Evolutionary conservation across 2,888 invertebrate species (phyloP).

Genomic region (Pycnomerus fuliginosus): DNA sequence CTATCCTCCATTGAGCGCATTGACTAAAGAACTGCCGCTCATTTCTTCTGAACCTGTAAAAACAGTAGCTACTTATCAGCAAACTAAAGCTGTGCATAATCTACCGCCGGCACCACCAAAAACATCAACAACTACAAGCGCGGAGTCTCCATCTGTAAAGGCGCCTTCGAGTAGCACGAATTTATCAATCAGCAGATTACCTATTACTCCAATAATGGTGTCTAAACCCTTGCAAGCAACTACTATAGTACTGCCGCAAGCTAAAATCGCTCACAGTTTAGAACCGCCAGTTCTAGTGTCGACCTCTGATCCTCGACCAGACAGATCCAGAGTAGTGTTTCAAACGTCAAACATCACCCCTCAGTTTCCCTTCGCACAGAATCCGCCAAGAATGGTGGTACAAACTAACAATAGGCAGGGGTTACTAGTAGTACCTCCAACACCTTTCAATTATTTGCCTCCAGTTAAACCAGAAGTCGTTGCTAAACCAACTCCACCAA

Average conservation of each 20-base stretch:
- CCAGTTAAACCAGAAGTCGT: not conserved
- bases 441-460: conserved; percentile 23
- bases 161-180: conserved; percentile 28
- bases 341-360: conserved; percentile 33
- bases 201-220: conserved; percentile 61
- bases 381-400: conserved; percentile 38
- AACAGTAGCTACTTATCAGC: no score
- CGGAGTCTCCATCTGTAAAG: conserved; percentile 27
- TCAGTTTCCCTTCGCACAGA: conserved; percentile 33
- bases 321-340: conserved; percentile 51
- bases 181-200: conserved; percentile 58
- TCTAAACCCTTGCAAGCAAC: conserved; percentile 59
- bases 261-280: conserved; percentile 44
- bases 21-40: no score
- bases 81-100: conserved; percentile 37
- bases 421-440: conserved; percentile 35
- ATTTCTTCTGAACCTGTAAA: no score
- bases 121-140: conserved; percentile 21
- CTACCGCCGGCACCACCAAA: conserved; percentile 37
- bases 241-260: conserved; percentile 51
- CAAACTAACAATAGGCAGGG: conserved; percentile 33
- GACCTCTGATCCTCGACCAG: conserved; percentile 37
- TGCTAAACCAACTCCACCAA: not conserved
- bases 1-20: conserved; percentile 33
- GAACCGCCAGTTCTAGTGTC: conserved; percentile 44